Percentiles rank a stretch among this genome's conserved stretches.
phyloP scores from a whole-genome alignment of 1,140 invertebrate genomes.

The Hyphantria cunea region DNA sequence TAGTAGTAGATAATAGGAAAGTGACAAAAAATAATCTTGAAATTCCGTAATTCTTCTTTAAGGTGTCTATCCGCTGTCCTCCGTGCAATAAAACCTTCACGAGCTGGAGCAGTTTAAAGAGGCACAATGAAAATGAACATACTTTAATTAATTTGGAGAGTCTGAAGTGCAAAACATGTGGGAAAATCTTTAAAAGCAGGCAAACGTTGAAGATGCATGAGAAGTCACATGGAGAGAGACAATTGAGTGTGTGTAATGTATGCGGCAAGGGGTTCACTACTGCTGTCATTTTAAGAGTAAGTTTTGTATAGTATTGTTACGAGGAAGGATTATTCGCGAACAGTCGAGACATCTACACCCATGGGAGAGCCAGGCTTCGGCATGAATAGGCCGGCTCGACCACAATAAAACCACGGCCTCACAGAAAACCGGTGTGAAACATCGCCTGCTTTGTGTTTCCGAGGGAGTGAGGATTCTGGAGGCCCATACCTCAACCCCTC shows the following conservation, averaged over 20 bases:
- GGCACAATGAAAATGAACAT: slow-evolving; percentile 62
- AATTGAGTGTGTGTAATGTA: slow-evolving; percentile 62
- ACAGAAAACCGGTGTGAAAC: too few species aligned
- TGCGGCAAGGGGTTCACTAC: slow-evolving; percentile 67
- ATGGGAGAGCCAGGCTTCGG: too few species aligned
- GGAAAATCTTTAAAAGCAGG: slow-evolving; percentile 59
- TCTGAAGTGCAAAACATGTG: slow-evolving; percentile 62
- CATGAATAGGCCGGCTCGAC: too few species aligned
- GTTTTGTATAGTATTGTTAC: too few species aligned
- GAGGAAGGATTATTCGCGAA: too few species aligned
- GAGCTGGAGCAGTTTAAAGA: slow-evolving; percentile 58
- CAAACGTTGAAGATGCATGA: slow-evolving; percentile 59
- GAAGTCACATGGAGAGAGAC: slow-evolving; percentile 54
- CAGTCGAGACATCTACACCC: too few species aligned
- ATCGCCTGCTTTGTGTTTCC: too few species aligned
- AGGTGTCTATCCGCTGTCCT: slow-evolving; percentile 54
- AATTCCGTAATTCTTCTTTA: background rate
- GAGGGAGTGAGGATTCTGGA: too few species aligned
- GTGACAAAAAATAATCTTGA: too few species aligned
- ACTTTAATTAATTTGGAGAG: slow-evolving; percentile 43
- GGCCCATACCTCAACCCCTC: too few species aligned
- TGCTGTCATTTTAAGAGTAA: slow-evolving; percentile 57
- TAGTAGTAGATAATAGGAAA: too few species aligned
- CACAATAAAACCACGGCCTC: too few species aligned
- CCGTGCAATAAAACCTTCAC: slow-evolving; percentile 67